Percentiles rank a stretch among this genome's conserved stretches.
phyloP scores from a whole-genome alignment of 92 coral and sea anemone species.

The Porites evermanni region DNA sequence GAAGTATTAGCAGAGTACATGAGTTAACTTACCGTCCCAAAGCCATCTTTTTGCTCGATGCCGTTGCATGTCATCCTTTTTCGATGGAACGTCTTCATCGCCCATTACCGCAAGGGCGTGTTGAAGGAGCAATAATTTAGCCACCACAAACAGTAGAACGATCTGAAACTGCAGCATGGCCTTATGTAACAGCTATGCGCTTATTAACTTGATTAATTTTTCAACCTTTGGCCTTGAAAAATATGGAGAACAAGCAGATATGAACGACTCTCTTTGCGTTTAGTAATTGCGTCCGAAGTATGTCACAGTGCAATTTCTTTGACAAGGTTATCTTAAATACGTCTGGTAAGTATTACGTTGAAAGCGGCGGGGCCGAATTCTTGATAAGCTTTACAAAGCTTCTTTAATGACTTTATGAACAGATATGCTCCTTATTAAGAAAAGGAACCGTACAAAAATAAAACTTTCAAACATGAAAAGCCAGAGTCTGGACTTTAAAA shows the following conservation, averaged over 20 bases:
- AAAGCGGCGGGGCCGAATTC: conserved; percentile 10
- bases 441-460: too few relatives aligned
- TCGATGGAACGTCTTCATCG: conserved; percentile 5
- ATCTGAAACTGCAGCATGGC: conserved; percentile 34
- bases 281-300: not conserved
- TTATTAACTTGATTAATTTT: conserved; percentile 8
- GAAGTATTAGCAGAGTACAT: too few relatives aligned
- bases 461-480: not conserved
- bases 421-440: too few relatives aligned
- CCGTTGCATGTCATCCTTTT: not conserved
- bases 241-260: not conserved
- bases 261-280: conserved; percentile 1
- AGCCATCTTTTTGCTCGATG: conserved; percentile 36
- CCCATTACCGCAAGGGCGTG: conserved; percentile 16
- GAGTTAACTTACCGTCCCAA: conserved; percentile 39
- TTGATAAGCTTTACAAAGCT: conserved; percentile 40
- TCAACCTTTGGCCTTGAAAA: conserved; percentile 27
- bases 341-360: not conserved
- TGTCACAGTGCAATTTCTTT: not conserved
- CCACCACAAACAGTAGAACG: conserved; percentile 12
- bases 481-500: not conserved
- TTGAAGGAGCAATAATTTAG: conserved; percentile 27
- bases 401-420: conserved; percentile 5
- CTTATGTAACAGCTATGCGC: not conserved
- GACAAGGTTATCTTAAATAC: not conserved